These are phyloP conservation scores for Drosophila lacertosa DNA, from an alignment of 1,140 invertebrate genomes.

Conservation along the genomic window DNA sequence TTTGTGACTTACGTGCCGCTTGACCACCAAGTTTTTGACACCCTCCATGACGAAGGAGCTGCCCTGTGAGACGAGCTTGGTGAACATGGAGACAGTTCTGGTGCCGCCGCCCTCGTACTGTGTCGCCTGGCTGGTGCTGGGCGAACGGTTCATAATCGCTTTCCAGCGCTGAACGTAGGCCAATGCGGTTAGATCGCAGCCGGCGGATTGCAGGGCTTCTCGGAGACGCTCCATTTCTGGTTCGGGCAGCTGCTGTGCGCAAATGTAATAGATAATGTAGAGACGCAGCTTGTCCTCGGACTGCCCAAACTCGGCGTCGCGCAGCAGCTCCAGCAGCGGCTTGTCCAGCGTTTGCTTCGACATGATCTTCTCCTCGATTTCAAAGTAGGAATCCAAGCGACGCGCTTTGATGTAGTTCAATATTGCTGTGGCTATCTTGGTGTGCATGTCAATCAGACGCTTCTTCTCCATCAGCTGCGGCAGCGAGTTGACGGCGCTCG, in stretches of 20 bases:
- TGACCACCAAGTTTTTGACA: conserved; percentile 99
- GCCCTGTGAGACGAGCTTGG: conserved; percentile 97
- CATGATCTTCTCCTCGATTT: conserved; percentile 99
- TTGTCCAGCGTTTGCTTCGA: conserved; percentile 91
- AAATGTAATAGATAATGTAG: conserved; percentile 97
- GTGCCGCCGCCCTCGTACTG: conserved; percentile 97
- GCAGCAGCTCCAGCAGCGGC: conserved; percentile 91
- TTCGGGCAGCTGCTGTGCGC: conserved; percentile 91
- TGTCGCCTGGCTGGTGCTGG: conserved; percentile 84
- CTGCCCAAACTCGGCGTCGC: conserved; percentile 94
- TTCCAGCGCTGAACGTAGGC: conserved; percentile 96
- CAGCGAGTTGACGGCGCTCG: conserved; percentile 96
- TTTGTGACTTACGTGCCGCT: conserved; percentile 92
- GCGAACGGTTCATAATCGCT: conserved; percentile 73
- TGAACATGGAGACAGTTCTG: conserved; percentile 99
- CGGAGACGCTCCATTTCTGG: conserved; percentile 93
- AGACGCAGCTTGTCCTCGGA: conserved; percentile 97
- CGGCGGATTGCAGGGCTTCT: conserved; percentile 90
- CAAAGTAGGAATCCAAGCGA: conserved; percentile 97
- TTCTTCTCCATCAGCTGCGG: conserved; percentile 99
- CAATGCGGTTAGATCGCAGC: conserved; percentile 93
- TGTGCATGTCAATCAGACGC: conserved; percentile 98
- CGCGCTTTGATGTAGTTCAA: conserved; percentile 93
- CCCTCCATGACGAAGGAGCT: conserved; percentile 99
- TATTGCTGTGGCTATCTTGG: conserved; percentile 97